These are phyloP conservation scores for Empidonax traillii DNA, from an alignment of 2,113 vertebrate genomes.

Conservation along the genomic window DNA sequence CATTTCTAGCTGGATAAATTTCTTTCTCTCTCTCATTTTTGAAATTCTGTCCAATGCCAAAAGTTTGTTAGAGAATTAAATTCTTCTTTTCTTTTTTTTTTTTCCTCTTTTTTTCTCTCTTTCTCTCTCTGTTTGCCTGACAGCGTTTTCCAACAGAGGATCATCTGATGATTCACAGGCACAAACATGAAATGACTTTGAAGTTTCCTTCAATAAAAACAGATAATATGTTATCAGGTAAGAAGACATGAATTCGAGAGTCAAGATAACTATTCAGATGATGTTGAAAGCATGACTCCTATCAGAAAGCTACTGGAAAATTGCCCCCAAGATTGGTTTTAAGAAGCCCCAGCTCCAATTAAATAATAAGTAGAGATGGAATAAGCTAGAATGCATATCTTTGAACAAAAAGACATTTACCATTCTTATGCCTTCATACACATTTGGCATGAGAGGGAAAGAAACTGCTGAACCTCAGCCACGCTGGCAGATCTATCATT, in stretches of 20 bases:
- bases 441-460: not conserved
- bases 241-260: conserved; percentile 63
- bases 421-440: conserved; percentile 13
- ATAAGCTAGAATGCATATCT: not conserved
- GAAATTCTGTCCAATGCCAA: conserved; percentile 50
- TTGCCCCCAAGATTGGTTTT: not conserved
- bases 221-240: conserved; percentile 98
- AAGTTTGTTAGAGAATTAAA: conserved; percentile 68
- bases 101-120: not conserved
- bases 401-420: not conserved
- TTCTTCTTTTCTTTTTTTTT: conserved; percentile 13
- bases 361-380: conserved; percentile 10
- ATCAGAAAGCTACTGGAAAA: conserved; percentile 45
- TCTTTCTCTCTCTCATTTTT: conserved; percentile 44
- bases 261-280: not conserved
- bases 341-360: not conserved
- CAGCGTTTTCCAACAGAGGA: conserved; percentile 98
- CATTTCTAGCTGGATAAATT: conserved; percentile 28
- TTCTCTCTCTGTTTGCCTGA: conserved; percentile 61
- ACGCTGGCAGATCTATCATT: not conserved
- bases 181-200: conserved; percentile 99
- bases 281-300: conserved; percentile 33
- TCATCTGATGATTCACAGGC: conserved; percentile 99
- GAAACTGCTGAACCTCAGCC: not conserved
- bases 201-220: conserved; percentile 99